Base-by-base conservation (phyloP, 2,797 vertebrate species). In the Echiichthys vipera region DNA sequence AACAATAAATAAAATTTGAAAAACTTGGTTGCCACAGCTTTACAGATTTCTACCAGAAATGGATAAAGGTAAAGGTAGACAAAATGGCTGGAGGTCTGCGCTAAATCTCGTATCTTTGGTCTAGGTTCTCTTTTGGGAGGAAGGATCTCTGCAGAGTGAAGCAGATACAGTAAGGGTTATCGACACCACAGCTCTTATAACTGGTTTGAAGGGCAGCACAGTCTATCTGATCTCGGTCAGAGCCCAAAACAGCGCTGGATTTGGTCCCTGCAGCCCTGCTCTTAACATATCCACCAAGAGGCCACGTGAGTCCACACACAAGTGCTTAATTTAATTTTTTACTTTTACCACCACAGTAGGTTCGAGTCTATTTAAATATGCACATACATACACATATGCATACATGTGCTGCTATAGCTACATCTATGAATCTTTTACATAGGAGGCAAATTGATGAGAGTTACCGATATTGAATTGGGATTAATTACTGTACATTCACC, bases 251-350 rank as follows among this genome's bases (percentile, higher is more conserved):
- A 94, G 92, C 10, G 92, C 94, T 7, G 94, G 94, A 61, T 74
- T 85, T 0, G 94, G 94, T 53, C 94, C 94, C 24, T 34, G 84
- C 56, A 93, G 92, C 34, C 36, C 61, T 1, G 72, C 83, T 7
- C 68, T 93, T 27, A 92, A 87, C 65, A 74, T 93, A 81, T 92
- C 90, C 70, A 95, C 94, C 80, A 94, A 91, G 85, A 95, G 93
- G 76, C 91, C 94, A 64, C 93, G 93, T 94, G 71, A 92, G 93
- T 91, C 25, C 13, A 34, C 30, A 40, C 42, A 40, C 47, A 54
- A 7, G 2, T 18, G 5, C 24, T 43, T 20, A 47, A 25, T 49
- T 47, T 42, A 1, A 24, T n/a, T 18, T n/a, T 29, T 10, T 47
- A 0, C 11, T 7, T 47, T 25, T n/a, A n/a, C n/a, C n/a, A n/a